Evolutionary conservation across 2,113 vertebrate genomes (phyloP), one percentile per base, ranked within the genome.

Genomic region (mouse (Mus musculus)): DNA sequence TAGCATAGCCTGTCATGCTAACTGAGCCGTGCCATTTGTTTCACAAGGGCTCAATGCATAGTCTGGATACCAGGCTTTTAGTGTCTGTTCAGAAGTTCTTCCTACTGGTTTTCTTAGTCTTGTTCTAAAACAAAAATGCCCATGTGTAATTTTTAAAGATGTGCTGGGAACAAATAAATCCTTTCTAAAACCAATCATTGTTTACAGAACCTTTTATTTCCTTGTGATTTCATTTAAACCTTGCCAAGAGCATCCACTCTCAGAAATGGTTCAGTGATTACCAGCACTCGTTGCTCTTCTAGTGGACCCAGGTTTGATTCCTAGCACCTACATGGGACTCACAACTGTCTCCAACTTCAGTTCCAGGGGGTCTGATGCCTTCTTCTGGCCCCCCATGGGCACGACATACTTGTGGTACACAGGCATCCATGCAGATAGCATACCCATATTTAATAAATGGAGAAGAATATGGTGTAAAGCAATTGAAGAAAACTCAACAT

Each of bases 141-240:
- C 92, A 89, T 97, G 95, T 97, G 94, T 98, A 80, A 95, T 97
- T 90, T 69, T n/a, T 91, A 61, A 96, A 96, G 59, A 96, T 95
- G 89, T 97, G 82, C 95, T 97, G 97, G 95, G 97, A 65, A 96
- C 91, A 95, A 97, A 97, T 97, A 98, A 98, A 97, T 95, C 78
- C 88, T 88, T 97, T 95, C 78, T 91, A 86, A 96, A 96, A 92
- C 75, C 11, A 89, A 12, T 89, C 46, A 72, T 76, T 84, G 94
- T 94, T 76, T 95, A 93, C 8, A 56, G 92, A 90, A 89, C 93
- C 73, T 63, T n/a, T 95, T 96, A 73, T 96, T 98, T 97, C 30
- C 71, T 93, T 8, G 69, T 69, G 54, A 63, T 92, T 93, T 49
- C 42, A 56, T 78, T 59, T 94, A 75, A 61, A 33, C 59, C 87